These are phyloP conservation scores for Amia ocellicauda DNA, from an alignment of 2,113 vertebrate genomes.

Conservation along the genomic window DNA sequence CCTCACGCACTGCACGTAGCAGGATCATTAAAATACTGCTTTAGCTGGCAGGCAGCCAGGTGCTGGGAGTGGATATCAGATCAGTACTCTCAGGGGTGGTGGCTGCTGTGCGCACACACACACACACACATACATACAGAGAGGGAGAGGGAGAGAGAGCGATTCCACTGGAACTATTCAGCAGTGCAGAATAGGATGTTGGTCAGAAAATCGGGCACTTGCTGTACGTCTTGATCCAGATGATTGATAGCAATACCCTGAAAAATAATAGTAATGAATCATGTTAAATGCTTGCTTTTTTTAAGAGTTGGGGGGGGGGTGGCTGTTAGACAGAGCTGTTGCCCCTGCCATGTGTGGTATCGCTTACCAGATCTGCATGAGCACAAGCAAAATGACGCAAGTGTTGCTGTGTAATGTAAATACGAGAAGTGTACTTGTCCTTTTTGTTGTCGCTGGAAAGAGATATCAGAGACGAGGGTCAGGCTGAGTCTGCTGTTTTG, in stretches of 20 bases:
- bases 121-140: slow-evolving; percentile 3
- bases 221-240: too few relatives aligned
- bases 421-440: neutral
- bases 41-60: slow-evolving; percentile 57
- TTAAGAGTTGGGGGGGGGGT: neutral
- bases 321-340: neutral
- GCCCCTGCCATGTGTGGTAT: neutral
- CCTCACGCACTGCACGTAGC: slow-evolving; percentile 71
- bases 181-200: too few relatives aligned
- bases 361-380: neutral
- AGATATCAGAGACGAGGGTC: too few relatives aligned
- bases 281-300: neutral
- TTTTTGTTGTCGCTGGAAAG: neutral
- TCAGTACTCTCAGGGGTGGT: slow-evolving; percentile 38
- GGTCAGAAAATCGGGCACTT: too few relatives aligned
- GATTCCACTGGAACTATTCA: too few relatives aligned
- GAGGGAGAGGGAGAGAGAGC: too few relatives aligned
- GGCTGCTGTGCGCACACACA: slow-evolving; percentile 15
- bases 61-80: slow-evolving; percentile 62
- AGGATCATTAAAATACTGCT: slow-evolving; percentile 66
- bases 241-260: too few relatives aligned
- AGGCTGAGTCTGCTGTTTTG: too few relatives aligned
- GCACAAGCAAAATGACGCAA: neutral
- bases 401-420: neutral
- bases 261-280: too few relatives aligned